These are phyloP conservation scores for Pollicipes pollicipes DNA, from an alignment of 1,140 invertebrate genomes.

Conservation along the genomic window DNA sequence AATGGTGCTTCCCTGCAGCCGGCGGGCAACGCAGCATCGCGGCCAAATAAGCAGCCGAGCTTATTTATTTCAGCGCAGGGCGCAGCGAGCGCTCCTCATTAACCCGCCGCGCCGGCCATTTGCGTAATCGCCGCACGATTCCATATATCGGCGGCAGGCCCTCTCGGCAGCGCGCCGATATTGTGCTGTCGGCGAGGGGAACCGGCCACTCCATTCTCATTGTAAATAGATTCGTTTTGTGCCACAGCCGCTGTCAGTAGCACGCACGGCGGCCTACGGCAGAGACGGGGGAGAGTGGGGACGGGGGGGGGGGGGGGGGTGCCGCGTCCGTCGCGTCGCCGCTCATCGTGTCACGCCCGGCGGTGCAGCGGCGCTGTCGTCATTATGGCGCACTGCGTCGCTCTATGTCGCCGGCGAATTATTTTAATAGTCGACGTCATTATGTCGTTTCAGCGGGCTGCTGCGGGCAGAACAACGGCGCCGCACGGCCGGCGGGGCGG, in stretches of 20 bases:
- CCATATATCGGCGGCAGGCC: background rate
- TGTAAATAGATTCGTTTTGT: background rate
- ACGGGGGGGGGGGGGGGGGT: background rate
- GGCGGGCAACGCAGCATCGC: too few species aligned
- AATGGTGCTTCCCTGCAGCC: too few species aligned
- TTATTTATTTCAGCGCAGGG: too few species aligned
- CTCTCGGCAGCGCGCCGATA: background rate
- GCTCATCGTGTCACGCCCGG: too few species aligned
- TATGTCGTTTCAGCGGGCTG: too few species aligned
- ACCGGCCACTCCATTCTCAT: background rate
- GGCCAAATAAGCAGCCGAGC: too few species aligned
- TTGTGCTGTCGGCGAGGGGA: background rate
- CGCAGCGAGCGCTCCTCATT: too few species aligned
- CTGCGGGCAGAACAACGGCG: background rate
- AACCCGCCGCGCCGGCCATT: background rate
- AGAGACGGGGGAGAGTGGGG: too few species aligned
- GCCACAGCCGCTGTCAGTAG: background rate
- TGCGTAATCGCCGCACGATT: background rate
- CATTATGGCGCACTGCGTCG: background rate
- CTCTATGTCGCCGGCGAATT: background rate
- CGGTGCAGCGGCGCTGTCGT: background rate
- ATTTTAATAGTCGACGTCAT: background rate
- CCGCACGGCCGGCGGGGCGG: too few species aligned
- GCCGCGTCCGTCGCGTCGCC: too few species aligned
- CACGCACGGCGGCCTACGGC: too few species aligned